phyloP scores from a whole-genome alignment of 1,140 invertebrate species.

The Orchesella cincta region DNA sequence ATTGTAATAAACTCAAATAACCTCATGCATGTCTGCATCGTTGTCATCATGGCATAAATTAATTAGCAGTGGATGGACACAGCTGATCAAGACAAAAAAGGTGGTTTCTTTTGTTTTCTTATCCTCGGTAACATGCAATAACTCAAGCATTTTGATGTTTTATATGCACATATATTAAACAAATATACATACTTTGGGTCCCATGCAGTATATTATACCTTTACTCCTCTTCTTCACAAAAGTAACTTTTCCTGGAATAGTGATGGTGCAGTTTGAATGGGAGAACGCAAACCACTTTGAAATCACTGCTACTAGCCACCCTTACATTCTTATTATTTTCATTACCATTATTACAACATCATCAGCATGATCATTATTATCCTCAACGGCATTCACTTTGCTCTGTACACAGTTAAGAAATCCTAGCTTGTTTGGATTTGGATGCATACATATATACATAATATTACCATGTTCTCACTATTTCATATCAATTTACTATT shows the following conservation, averaged over 20 bases:
- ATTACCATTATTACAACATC: background rate
- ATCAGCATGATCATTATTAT: background rate
- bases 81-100: slow-evolving; percentile 36
- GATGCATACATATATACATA: too few relatives aligned
- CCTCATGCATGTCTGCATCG: slow-evolving; percentile 13
- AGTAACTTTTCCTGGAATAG: slow-evolving; percentile 46
- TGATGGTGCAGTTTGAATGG: slow-evolving; percentile 42
- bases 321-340: background rate
- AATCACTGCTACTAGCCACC: background rate
- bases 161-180: background rate
- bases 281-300: slow-evolving; percentile 1
- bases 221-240: slow-evolving; percentile 29
- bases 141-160: background rate
- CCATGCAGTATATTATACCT: background rate
- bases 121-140: slow-evolving; percentile 20
- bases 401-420: too few relatives aligned
- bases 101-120: slow-evolving; percentile 39
- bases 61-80: slow-evolving; percentile 41
- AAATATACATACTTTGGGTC: background rate
- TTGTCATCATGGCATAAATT: slow-evolving; percentile 47
- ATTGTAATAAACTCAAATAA: slow-evolving; percentile 45
- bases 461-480: too few relatives aligned
- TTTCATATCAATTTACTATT: too few relatives aligned
- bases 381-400: too few relatives aligned
- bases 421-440: too few relatives aligned